These are phyloP conservation scores for Falco punctatus DNA, from an alignment of 2,113 vertebrate genomes.

Conservation along the genomic window DNA sequence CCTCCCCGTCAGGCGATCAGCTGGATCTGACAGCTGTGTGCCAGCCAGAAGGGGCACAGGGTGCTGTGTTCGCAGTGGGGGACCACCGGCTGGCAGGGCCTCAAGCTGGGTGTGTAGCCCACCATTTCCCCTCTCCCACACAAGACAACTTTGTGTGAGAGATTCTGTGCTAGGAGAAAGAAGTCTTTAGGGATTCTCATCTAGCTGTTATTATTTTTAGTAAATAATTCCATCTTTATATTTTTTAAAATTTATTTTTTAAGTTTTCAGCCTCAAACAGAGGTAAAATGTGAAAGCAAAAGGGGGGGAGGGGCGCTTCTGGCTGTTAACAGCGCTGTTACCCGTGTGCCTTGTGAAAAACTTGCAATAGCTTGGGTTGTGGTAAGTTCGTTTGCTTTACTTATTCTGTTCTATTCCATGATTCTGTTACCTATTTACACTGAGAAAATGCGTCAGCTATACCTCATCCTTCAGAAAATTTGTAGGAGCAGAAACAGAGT, in stretches of 20 bases:
- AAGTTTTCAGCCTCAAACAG: background rate
- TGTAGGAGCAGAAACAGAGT: background rate
- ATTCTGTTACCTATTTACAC: background rate
- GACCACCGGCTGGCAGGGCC: background rate
- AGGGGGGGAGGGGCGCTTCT: background rate
- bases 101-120: background rate
- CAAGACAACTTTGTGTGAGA: accelerated
- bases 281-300: background rate
- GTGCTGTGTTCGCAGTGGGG: too few species aligned
- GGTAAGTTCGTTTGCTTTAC: background rate
- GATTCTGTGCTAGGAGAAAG: background rate
- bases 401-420: background rate
- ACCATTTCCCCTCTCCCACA: background rate
- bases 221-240: background rate
- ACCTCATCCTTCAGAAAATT: background rate
- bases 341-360: background rate
- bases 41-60: background rate
- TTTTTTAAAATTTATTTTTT: background rate
- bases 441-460: background rate
- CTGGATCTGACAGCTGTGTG: background rate
- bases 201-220: background rate
- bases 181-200: background rate
- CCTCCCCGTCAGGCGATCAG: background rate
- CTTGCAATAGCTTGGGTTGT: background rate
- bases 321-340: background rate